These are phyloP conservation scores for Phyllostomus hastatus DNA, from an alignment of 2,113 vertebrate species.

Conservation along the genomic window DNA sequence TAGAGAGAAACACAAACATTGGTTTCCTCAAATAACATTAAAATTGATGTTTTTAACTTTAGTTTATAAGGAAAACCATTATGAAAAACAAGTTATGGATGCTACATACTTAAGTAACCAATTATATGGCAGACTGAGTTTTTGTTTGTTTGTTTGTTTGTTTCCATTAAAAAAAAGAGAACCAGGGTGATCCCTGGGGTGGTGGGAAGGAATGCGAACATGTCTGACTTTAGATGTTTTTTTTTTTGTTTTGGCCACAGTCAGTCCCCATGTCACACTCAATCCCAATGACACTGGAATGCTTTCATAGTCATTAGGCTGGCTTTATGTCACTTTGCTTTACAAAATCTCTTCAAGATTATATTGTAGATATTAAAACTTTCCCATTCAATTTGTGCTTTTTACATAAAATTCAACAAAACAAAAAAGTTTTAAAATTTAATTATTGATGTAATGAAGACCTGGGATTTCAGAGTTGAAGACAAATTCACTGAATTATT, in stretches of 20 bases:
- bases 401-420: neutral
- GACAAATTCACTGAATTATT: neutral
- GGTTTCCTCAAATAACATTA: neutral
- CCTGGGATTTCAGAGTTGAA: neutral
- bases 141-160: neutral
- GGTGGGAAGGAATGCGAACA: neutral
- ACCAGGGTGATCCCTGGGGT: neutral
- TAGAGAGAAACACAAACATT: neutral
- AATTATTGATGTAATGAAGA: neutral
- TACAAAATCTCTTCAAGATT: neutral
- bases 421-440: neutral
- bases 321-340: neutral
- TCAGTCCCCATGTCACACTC: neutral
- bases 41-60: neutral
- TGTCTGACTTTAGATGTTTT: fast-evolving
- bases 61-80: neutral
- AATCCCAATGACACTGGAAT: neutral
- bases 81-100: neutral
- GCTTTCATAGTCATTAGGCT: neutral
- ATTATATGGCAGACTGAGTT: neutral
- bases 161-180: neutral
- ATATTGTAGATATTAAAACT: neutral
- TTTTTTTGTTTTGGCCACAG: neutral
- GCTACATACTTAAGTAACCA: neutral
- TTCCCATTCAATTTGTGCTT: neutral